Conservation (phyloP, 2,888 invertebrate genomes). For the Anticlea derivata region DNA sequence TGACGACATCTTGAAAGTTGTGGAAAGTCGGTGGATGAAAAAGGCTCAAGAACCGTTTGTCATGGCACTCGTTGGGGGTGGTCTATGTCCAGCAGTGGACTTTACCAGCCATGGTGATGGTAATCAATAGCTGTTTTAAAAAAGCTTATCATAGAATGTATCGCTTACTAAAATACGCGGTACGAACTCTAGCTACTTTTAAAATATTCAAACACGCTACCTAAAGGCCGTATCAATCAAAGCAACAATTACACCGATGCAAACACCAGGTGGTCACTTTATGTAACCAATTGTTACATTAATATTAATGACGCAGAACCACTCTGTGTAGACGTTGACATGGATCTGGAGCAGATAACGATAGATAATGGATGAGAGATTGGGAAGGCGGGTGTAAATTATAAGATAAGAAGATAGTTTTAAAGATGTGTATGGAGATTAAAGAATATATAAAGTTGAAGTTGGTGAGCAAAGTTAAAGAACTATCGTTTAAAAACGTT, state of each 20-base stretch:
- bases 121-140: too few relatives aligned
- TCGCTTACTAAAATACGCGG: neutral
- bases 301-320: constrained; percentile 47
- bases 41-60: too few relatives aligned
- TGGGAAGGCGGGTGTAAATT: neutral
- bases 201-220: constrained; percentile 36
- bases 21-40: too few relatives aligned
- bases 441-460: too few relatives aligned
- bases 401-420: neutral
- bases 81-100: too few relatives aligned
- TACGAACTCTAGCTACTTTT: neutral
- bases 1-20: too few relatives aligned
- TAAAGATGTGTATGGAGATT: too few relatives aligned
- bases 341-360: constrained; percentile 20
- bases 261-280: constrained; percentile 66
- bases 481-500: too few relatives aligned
- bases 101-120: too few relatives aligned
- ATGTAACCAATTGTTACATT: constrained; percentile 61
- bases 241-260: constrained; percentile 58
- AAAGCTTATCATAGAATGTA: neutral
- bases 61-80: too few relatives aligned
- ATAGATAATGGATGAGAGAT: constrained; percentile 19
- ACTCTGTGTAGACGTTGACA: constrained; percentile 24
- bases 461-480: too few relatives aligned
- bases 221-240: constrained; percentile 63